A percentile compares a stretch with the other conserved stretches of the same genome.
Conservation (phyloP, 2,113 vertebrate species). For the Neodon shergylaensis region DNA sequence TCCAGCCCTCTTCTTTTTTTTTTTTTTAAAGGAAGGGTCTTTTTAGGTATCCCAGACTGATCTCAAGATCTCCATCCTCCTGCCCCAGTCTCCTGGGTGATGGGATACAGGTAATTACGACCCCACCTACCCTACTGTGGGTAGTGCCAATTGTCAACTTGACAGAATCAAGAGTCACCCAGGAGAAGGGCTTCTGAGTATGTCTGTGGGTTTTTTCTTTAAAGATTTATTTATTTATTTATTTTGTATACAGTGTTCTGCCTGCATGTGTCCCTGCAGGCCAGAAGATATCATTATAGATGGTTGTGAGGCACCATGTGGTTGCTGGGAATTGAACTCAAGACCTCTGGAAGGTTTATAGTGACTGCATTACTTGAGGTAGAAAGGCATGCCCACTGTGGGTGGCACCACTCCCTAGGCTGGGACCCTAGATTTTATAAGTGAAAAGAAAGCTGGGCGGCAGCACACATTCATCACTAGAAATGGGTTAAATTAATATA, state of each 20-base stretch:
- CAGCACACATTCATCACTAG: not conserved
- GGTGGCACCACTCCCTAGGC: not conserved
- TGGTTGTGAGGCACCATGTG: too few species aligned
- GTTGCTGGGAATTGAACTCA: too few species aligned
- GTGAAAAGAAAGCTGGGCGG: not conserved
- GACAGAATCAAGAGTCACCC: not conserved
- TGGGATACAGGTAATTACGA: not conserved
- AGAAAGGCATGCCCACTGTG: not conserved
- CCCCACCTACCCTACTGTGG: not conserved
- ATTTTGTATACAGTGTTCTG: too few species aligned
- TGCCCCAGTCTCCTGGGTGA: not conserved
- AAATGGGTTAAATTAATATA: too few species aligned
- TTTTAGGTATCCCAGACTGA: not conserved
- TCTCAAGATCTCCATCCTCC: not conserved
- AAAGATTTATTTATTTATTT: too few species aligned
- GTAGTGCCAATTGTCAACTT: not conserved
- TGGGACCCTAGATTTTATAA: not conserved
- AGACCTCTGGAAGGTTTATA: not conserved
- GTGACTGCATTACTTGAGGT: not conserved
- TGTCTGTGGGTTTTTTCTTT: not conserved
- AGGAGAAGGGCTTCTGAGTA: not conserved
- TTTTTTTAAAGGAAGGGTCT: not conserved
- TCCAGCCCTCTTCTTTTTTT: not conserved
- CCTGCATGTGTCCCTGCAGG: too few species aligned
- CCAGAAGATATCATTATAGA: too few species aligned